These are phyloP conservation scores for Podarcis lilfordi DNA, from an alignment of 2,797 vertebrate species.

Conservation along the genomic window DNA sequence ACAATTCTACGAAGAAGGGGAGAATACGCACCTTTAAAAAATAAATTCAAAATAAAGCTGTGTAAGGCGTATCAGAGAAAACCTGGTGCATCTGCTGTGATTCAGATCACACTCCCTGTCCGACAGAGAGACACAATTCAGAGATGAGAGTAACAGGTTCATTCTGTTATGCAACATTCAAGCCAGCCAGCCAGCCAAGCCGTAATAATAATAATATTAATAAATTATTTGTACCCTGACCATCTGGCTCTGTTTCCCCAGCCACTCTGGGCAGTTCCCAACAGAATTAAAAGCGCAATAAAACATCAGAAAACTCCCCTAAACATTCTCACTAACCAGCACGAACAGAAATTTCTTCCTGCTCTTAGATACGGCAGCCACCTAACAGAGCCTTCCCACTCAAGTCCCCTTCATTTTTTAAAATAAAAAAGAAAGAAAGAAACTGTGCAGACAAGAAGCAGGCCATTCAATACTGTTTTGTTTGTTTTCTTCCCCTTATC, in stretches of 20 bases:
- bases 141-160: neutral
- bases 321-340: neutral
- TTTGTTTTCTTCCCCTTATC: constrained; percentile 35
- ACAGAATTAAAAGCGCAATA: too few species aligned
- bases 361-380: neutral
- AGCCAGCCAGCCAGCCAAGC: neutral
- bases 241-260: too few species aligned
- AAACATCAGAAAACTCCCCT: too few species aligned
- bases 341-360: neutral
- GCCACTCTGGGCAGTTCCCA: too few species aligned
- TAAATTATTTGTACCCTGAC: too few species aligned
- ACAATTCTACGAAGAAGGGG: too few species aligned
- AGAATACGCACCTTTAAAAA: too few species aligned
- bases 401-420: neutral
- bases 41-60: too few species aligned
- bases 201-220: too few species aligned
- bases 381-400: neutral
- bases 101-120: neutral
- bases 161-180: neutral
- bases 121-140: neutral
- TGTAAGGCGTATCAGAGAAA: neutral
- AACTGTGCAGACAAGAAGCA: constrained; percentile 36
- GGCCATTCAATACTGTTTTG: neutral
- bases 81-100: neutral
- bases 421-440: constrained; percentile 54